A percentile compares a stretch with the other conserved stretches of the same genome.
phyloP scores from a whole-genome alignment of 1,140 invertebrate species.

The Glossosoma conforme region DNA sequence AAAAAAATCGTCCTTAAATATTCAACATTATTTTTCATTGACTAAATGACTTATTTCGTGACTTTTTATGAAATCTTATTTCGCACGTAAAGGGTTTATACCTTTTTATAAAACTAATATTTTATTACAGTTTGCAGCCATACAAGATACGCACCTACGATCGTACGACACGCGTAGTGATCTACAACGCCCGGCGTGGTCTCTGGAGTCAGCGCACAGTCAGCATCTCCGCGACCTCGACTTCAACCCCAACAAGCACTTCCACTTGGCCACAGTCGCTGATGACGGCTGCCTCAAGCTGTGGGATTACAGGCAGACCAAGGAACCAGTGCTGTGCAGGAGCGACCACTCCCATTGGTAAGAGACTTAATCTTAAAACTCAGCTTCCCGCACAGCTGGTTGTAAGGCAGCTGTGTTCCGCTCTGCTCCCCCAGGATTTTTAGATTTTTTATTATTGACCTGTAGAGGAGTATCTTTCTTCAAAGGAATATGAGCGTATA shows the following conservation, averaged over 20 bases:
- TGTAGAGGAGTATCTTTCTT: too few relatives aligned
- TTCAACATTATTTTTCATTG: too few relatives aligned
- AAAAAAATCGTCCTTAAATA: too few relatives aligned
- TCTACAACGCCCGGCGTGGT: slow-evolving; percentile 67
- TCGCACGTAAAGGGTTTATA: too few relatives aligned
- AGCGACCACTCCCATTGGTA: slow-evolving; percentile 94
- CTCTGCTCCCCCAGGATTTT: background rate
- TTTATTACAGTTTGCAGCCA: slow-evolving; percentile 61
- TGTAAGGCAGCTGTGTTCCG: too few relatives aligned
- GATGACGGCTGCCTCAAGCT: slow-evolving; percentile 93
- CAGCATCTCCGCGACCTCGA: slow-evolving; percentile 88
- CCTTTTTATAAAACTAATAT: too few relatives aligned
- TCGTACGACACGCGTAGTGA: slow-evolving; percentile 81
- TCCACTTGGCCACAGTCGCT: slow-evolving; percentile 87
- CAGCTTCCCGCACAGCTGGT: too few relatives aligned
- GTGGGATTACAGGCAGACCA: slow-evolving; percentile 87
- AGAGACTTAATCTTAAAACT: slow-evolving; percentile 2
- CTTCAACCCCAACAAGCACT: slow-evolving; percentile 96
- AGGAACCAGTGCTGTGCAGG: slow-evolving; percentile 71
- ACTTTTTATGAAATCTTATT: too few relatives aligned
- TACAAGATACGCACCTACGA: slow-evolving; percentile 78
- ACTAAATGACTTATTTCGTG: too few relatives aligned
- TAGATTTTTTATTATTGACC: background rate
- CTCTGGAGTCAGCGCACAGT: slow-evolving; percentile 79
- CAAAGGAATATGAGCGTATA: too few relatives aligned